Evolutionary conservation across 2,113 vertebrate genomes (phyloP).

Genomic region (Saguinus midas): DNA sequence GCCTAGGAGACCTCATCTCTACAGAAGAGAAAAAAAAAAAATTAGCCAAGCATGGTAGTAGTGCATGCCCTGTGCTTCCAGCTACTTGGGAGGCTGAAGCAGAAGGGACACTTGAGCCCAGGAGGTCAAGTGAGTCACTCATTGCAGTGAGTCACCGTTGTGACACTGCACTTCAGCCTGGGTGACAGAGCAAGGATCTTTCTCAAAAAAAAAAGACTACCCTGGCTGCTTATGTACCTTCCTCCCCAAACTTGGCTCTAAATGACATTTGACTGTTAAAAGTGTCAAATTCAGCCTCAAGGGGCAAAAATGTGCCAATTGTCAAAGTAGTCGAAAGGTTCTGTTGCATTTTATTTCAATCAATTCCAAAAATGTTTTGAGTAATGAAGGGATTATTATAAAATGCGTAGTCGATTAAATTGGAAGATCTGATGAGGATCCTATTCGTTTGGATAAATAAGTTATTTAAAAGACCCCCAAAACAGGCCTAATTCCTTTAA

Average conservation of each 20-base stretch:
- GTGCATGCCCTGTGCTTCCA: no score
- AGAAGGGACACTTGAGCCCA: no score
- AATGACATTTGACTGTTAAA: neutral
- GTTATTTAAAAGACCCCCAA: neutral
- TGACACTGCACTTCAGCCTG: no score
- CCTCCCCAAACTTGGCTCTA: neutral
- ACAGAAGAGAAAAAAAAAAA: no score
- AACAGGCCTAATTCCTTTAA: neutral
- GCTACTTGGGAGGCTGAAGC: no score
- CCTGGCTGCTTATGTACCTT: neutral
- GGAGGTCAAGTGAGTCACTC: no score
- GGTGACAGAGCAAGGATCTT: no score
- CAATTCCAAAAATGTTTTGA: neutral
- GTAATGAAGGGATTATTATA: neutral
- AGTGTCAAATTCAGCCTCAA: neutral
- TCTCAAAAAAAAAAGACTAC: no score
- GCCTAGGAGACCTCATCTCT: no score
- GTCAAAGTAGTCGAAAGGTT: neutral
- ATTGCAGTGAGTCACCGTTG: no score
- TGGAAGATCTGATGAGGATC: neutral
- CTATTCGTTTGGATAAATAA: neutral
- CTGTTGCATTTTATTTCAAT: slow-evolving; percentile 6
- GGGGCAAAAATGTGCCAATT: neutral
- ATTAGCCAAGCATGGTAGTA: no score
- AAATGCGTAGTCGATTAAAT: neutral